These are phyloP conservation scores for Diplodus sargus DNA, from an alignment of 2,797 vertebrate species.

Conservation along the genomic window DNA sequence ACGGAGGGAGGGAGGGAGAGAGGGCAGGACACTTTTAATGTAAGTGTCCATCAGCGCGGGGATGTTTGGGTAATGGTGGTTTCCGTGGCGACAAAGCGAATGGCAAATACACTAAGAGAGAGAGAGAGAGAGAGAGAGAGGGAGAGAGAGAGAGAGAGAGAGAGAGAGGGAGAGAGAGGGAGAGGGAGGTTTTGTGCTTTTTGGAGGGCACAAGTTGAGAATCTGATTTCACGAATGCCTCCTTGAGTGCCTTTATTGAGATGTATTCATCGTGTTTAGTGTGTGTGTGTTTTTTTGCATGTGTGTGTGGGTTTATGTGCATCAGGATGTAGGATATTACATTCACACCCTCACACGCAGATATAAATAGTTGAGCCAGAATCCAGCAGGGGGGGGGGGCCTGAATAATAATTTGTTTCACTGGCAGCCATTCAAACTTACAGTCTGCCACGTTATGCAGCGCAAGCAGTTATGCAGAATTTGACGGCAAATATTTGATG, in stretches of 20 bases:
- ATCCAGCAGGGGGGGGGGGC: constrained; percentile 54
- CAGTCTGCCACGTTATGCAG: constrained; percentile 73
- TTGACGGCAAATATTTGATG: constrained; percentile 64
- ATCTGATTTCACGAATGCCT: constrained; percentile 62
- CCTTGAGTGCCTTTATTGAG: constrained; percentile 61
- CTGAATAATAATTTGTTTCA: constrained; percentile 81
- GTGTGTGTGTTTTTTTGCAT: constrained; percentile 16
- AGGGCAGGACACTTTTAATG: constrained; percentile 78
- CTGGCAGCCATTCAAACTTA: constrained; percentile 79
- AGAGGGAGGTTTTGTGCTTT: constrained; percentile 59
- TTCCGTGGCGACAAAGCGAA: constrained; percentile 83
- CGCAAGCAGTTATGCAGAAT: constrained; percentile 70
- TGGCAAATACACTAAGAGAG: constrained; percentile 75
- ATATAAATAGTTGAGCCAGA: constrained; percentile 77
- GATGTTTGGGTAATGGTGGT: constrained; percentile 83
- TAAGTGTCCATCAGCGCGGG: constrained; percentile 74
- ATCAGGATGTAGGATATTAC: constrained; percentile 70
- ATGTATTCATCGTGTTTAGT: constrained; percentile 50
- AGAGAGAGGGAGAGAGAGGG: too few species aligned
- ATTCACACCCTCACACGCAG: constrained; percentile 72
- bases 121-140: constrained; percentile 25
- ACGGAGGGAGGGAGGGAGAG: constrained; percentile 21
- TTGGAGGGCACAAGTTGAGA: constrained; percentile 52
- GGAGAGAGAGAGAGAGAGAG: too few species aligned
- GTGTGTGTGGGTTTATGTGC: constrained; percentile 59